phyloP scores from a whole-genome alignment of 1,140 invertebrate genomes.

The Papilio aristodemus region DNA sequence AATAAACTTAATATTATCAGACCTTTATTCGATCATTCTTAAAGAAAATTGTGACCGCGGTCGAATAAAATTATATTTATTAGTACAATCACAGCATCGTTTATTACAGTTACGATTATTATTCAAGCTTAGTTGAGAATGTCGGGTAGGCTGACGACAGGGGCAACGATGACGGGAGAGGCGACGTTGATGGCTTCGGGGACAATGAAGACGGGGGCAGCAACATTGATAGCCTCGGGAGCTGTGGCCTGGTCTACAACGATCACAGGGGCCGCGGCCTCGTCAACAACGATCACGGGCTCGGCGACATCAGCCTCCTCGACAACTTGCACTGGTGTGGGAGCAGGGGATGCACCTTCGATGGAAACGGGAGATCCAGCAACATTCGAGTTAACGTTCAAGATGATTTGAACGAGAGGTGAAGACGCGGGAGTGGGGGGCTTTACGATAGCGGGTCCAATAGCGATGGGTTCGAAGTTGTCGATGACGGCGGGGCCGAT shows the following conservation, averaged over 20 bases:
- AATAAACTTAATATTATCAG: conserved; percentile 11
- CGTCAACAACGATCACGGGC: conserved; percentile 17
- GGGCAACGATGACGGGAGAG: conserved; percentile 32
- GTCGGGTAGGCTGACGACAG: conserved; percentile 24
- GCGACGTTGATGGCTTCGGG: conserved; percentile 40
- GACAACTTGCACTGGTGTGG: conserved; percentile 28
- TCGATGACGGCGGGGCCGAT: conserved; percentile 32
- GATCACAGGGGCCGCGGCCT: conserved; percentile 16
- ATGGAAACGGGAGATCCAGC: conserved; percentile 34
- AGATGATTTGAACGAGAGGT: conserved; percentile 62
- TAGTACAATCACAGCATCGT: conserved; percentile 7
- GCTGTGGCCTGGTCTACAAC: neutral
- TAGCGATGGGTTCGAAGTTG: conserved; percentile 37
- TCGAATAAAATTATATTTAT: conserved; percentile 7
- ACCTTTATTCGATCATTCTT: conserved; percentile 14
- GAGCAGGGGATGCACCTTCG: neutral
- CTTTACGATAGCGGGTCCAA: conserved; percentile 38
- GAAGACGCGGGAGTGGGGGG: conserved; percentile 43
- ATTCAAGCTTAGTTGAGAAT: conserved; percentile 23
- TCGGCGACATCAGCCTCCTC: conserved; percentile 17
- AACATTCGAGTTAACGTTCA: conserved; percentile 50
- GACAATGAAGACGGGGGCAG: conserved; percentile 37
- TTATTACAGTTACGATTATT: neutral
- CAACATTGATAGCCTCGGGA: conserved; percentile 21
- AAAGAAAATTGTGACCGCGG: neutral